Conservation (phyloP, 2,888 invertebrate species). For the Sinhomidia bicolor region DNA sequence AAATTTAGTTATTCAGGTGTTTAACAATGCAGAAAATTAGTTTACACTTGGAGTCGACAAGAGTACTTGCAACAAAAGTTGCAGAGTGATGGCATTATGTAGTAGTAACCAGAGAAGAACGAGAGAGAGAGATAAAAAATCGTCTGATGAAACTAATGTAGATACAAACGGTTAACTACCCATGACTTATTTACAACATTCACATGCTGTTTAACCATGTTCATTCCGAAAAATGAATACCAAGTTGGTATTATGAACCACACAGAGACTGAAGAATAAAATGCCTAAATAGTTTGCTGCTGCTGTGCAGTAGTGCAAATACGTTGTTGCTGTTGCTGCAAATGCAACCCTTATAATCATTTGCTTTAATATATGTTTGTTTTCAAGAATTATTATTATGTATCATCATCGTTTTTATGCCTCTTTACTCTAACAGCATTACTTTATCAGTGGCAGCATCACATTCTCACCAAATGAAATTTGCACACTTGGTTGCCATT, state of each 20-base stretch:
- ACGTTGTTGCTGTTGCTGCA: neutral
- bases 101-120: neutral
- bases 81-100: too few species aligned
- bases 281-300: too few species aligned
- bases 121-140: neutral
- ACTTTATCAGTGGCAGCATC: slow-evolving; percentile 25
- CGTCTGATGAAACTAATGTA: slow-evolving; percentile 11
- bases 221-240: slow-evolving; percentile 29
- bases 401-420: slow-evolving; percentile 17
- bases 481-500: slow-evolving; percentile 55
- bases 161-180: slow-evolving; percentile 32
- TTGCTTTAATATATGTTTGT: too few species aligned
- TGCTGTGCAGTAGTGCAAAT: neutral
- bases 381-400: too few species aligned
- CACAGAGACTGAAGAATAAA: neutral
- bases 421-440: neutral
- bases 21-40: slow-evolving; percentile 66
- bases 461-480: slow-evolving; percentile 51
- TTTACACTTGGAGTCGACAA: slow-evolving; percentile 34
- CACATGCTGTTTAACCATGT: slow-evolving; percentile 48
- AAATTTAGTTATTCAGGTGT: slow-evolving; percentile 38
- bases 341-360: too few species aligned
- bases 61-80: too few species aligned
- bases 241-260: too few species aligned
- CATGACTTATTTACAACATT: slow-evolving; percentile 38